Percentiles rank a stretch among this genome's conserved stretches.
Conservation (phyloP, 2,797 vertebrate species). For the Gobio occitaniae region DNA sequence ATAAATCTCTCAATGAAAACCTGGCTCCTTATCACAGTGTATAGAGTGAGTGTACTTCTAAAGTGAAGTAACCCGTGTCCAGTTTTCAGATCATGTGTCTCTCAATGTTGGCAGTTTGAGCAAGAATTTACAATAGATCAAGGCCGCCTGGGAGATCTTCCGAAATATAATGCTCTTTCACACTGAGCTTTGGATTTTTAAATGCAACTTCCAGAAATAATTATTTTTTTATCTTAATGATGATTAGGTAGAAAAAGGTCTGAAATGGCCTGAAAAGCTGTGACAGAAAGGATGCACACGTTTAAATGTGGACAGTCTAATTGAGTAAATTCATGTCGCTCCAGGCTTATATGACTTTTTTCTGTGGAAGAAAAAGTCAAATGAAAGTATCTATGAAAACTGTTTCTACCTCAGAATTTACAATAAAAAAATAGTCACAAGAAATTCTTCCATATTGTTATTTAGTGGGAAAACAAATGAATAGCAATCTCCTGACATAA, state of each 20-base stretch:
- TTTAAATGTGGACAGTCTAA: neutral
- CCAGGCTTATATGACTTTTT: neutral
- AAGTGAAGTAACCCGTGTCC: neutral
- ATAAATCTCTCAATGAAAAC: constrained; percentile 20
- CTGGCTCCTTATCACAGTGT: constrained; percentile 12
- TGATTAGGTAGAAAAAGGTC: neutral
- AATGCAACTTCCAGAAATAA: neutral
- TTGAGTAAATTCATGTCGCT: neutral
- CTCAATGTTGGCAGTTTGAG: constrained; percentile 5
- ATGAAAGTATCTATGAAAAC: neutral
- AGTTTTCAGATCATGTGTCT: neutral
- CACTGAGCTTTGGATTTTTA: neutral
- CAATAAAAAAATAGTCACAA: neutral
- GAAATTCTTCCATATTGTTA: neutral
- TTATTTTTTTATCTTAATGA: no score
- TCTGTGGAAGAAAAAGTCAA: neutral
- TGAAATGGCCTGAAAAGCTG: neutral
- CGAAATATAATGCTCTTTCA: neutral
- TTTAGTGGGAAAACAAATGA: neutral
- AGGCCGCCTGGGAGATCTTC: neutral
- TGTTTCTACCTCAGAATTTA: neutral
- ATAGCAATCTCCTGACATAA: neutral
- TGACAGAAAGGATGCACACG: neutral
- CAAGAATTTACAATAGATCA: neutral
- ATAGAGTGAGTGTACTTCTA: neutral